Evolutionary conservation across 2,113 vertebrate species (phyloP), one percentile per base, ranked within the genome.

Genomic region (Gobiocypris rarus): DNA sequence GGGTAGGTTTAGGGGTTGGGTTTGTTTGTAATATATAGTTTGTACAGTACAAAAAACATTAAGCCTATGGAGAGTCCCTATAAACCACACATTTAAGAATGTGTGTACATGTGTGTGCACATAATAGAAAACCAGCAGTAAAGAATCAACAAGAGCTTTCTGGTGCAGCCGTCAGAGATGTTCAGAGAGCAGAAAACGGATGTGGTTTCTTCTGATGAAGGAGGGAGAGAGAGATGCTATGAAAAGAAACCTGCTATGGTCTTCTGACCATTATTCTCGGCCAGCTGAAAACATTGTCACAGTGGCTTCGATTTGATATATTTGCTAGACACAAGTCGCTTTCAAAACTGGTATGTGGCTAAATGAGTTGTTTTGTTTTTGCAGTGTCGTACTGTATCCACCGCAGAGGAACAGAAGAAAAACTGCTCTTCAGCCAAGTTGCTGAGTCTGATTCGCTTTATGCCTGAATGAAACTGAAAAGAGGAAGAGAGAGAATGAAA

Each of bases 401-500:
- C 73, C 1, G 1, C 17, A 31, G 15, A 54, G 0, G 1, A 56
- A 56, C 28, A 75, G 52, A 34, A 14, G 6, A 4, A n/a, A 76
- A 79, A 59, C 15, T 41, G 22, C 52, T 58, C 31, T 59, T 77
- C 7, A 45, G 41, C 8, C 13, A 31, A 24, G 26, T 13, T 61
- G 17, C 63, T 28, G 26, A 26, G 41, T 59, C 19, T 45, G 38
- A 63, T 26, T 52, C 13, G 5, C 31, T 71, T 34, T 71, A 67
- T 38, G 52, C 59, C 38, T 13, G 38, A 83, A 43, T 43, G 69
- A 61, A 74, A 50, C 17, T 28, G 43, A 61, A 83, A 70, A 81
- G 26, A 58, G 65, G 43, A 61, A 83, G 56, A 81, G 26, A 58
- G 65, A 19, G 81, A 56, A 71, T 48, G 71, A 75, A 50, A 38